phyloP scores from a whole-genome alignment of 2,888 invertebrate species.

The Papilio elwesi region DNA sequence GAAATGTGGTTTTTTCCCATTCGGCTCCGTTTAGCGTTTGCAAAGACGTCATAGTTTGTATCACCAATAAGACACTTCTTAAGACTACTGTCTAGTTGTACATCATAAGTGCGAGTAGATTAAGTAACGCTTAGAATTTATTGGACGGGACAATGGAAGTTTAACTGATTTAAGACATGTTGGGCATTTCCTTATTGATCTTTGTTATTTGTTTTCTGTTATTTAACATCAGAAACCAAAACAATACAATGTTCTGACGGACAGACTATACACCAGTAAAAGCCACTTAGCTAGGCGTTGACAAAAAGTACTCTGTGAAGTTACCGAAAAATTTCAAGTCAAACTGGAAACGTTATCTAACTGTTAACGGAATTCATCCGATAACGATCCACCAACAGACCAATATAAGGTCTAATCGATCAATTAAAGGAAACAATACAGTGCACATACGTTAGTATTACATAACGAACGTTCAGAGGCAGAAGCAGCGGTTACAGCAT shows the following conservation, averaged over 20 bases:
- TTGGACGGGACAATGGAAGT: slow-evolving; percentile 8
- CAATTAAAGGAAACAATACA: slow-evolving; percentile 35
- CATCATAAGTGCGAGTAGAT: background rate
- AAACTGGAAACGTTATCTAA: slow-evolving; percentile 23
- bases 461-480: slow-evolving; percentile 42
- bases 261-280: too few species aligned
- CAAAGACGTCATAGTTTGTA: too few species aligned
- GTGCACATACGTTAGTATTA: slow-evolving; percentile 47
- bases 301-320: background rate
- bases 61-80: too few species aligned
- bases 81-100: background rate
- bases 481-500: slow-evolving; percentile 47
- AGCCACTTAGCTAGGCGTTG: too few species aligned
- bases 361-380: slow-evolving; percentile 12
- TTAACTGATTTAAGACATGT: slow-evolving; percentile 2
- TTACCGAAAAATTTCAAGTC: background rate
- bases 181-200: background rate
- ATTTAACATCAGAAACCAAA: background rate
- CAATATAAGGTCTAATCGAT: slow-evolving; percentile 34
- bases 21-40: too few species aligned
- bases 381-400: slow-evolving; percentile 22
- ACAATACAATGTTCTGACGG: background rate
- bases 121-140: background rate
- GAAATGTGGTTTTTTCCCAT: too few species aligned
- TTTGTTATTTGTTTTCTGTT: slow-evolving; percentile 16